Evolutionary conservation across 2,113 vertebrate species (phyloP).

Genomic region (Grallaria varia): DNA sequence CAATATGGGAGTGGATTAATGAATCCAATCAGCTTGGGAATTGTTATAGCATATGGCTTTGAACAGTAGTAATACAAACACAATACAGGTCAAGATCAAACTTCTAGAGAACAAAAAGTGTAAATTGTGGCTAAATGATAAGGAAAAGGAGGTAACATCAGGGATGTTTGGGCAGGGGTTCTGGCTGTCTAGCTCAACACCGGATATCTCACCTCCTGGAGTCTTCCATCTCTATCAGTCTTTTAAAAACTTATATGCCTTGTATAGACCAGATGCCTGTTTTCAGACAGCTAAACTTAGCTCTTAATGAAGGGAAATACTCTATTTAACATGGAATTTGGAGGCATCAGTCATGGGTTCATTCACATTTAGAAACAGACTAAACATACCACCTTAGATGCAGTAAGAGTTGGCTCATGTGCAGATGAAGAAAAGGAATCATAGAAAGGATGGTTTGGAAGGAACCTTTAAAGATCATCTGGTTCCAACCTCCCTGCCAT

Average conservation of each 20-base stretch:
- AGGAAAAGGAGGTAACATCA: background rate
- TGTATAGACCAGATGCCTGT: too few species aligned
- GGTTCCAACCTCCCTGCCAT: background rate
- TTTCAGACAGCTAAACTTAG: background rate
- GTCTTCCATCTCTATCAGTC: background rate
- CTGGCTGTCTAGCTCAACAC: background rate
- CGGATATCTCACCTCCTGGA: background rate
- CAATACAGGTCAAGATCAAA: background rate
- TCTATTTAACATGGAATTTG: background rate
- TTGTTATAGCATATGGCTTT: background rate
- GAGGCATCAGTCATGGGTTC: background rate
- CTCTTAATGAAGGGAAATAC: background rate
- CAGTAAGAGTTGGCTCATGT: background rate
- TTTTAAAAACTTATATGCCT: background rate
- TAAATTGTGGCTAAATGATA: background rate
- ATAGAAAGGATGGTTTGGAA: background rate
- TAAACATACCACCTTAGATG: background rate
- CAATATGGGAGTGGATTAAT: background rate
- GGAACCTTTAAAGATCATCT: background rate
- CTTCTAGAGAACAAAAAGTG: background rate
- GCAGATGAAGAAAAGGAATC: background rate
- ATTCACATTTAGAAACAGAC: background rate
- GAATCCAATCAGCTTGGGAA: background rate
- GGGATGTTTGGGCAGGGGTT: background rate
- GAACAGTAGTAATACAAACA: background rate